phyloP scores from a whole-genome alignment of 1,140 invertebrate genomes.

The Mylabris phalerata region DNA sequence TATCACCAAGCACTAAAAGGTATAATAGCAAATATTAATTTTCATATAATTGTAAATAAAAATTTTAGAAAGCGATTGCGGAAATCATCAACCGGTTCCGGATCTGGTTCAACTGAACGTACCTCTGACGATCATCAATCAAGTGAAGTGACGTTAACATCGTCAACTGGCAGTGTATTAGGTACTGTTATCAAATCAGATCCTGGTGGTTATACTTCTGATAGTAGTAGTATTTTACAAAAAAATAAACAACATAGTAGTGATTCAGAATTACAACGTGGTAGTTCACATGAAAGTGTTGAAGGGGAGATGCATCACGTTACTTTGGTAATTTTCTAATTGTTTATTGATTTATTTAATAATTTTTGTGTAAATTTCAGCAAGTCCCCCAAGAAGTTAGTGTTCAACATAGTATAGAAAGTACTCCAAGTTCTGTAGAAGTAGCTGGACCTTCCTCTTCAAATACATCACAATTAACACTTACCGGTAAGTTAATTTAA shows the following conservation, averaged over 20 bases:
- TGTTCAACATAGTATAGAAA: constrained; percentile 28
- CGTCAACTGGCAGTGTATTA: constrained; percentile 31
- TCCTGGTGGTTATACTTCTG: constrained; percentile 32
- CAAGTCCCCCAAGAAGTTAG: constrained; percentile 36
- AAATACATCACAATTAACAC: constrained; percentile 20
- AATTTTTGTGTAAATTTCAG: constrained; percentile 24
- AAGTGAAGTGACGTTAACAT: constrained; percentile 44
- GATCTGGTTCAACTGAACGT: constrained; percentile 51
- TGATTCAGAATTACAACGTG: constrained; percentile 32
- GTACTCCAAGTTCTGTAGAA: constrained; percentile 18
- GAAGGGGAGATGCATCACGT: constrained; percentile 36
- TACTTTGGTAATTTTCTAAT: constrained; percentile 29
- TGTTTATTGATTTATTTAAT: neutral
- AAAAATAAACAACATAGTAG: constrained; percentile 33
- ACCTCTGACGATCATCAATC: constrained; percentile 45
- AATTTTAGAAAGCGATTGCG: constrained; percentile 55
- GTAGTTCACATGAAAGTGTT: constrained; percentile 36
- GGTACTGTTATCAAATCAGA: constrained; percentile 49
- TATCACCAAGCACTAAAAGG: constrained; percentile 39
- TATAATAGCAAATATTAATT: constrained; percentile 11
- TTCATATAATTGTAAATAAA: neutral
- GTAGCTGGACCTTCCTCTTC: constrained; percentile 26
- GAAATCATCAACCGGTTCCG: constrained; percentile 64
- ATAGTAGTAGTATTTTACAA: constrained; percentile 16
- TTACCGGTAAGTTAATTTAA: constrained; percentile 25